Base-by-base conservation (phyloP, 2,113 vertebrate genomes). In the Ellobius talpinus region DNA sequence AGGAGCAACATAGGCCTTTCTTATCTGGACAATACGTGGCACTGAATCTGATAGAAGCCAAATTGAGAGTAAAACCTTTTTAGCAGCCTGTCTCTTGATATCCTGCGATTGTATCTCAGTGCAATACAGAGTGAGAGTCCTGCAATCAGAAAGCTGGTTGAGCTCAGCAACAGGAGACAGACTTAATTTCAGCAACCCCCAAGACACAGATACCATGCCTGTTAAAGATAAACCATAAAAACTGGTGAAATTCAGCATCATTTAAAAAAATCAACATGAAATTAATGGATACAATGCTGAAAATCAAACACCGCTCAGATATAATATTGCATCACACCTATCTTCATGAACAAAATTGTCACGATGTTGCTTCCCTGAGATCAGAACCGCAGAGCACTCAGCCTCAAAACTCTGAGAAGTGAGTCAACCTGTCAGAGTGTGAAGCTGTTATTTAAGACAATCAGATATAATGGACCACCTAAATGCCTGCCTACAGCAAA, bases 361-460 rank as follows among this genome's bases (percentile, higher is more conserved):
- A 82, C 29, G 16, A 72, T 72, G 29, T 12, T 58, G 31, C 65
- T 58, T 73, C 29, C 5, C 12, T 76, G 70, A 91, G 94, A 96
- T 76, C 77, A 90, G n/a, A 93, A 93, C 78, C 47, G 66, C n/a
- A 45, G 50, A 89, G 73, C 45, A 45, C 68, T 94, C 50, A 84
- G 58, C 84, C 93, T 95, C 68, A 76, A 81, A 96, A 87, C 33
- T 86, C 76, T 74, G 47, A 77, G 19, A 90, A 97, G 36, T 86
- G 73, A 97, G 89, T 79, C 95, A 96, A 91, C 58, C 86, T 85
- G 77, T 95, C 95, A 96, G 91, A 91, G 73, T 70, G 29, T n/a
- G 66, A 94, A 94, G 70, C 93, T 93, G 77, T 76, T 94, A 94
- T 90, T 97, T 94, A 96, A 97, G 91, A 96, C 91, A 97, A 95